Conservation (phyloP, 23 tunicate species). For the Botrylloides violaceus region DNA sequence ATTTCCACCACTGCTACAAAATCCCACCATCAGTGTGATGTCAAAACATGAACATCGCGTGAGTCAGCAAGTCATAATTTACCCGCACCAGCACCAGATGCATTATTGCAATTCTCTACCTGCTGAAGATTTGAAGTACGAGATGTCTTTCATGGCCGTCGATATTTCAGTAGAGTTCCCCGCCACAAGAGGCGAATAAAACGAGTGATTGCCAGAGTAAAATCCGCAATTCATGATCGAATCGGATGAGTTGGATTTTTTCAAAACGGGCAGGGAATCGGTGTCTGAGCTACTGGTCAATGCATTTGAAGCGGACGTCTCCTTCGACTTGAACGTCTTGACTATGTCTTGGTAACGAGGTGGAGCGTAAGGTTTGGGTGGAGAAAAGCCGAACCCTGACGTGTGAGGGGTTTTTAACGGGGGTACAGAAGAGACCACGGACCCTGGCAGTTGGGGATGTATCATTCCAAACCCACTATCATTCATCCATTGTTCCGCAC, state of each 20-base stretch:
- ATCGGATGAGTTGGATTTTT: slow-evolving; percentile 64
- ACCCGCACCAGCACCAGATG: not conserved
- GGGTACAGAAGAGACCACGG: too few species aligned
- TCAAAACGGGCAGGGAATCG: slow-evolving; percentile 1
- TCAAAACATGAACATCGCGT: too few species aligned
- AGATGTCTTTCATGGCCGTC: not conserved
- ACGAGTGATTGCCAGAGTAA: not conserved
- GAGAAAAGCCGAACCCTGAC: not conserved
- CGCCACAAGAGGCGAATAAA: not conserved
- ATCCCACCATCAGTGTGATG: too few species aligned
- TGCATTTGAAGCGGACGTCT: not conserved
- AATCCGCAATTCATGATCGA: slow-evolving; percentile 33
- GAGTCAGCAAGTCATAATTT: too few species aligned
- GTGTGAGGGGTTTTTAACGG: too few species aligned
- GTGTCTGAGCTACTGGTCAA: not conserved
- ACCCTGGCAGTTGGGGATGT: too few species aligned
- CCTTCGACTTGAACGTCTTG: not conserved
- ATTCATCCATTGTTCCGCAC: not conserved
- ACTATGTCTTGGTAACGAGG: not conserved
- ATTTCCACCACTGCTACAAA: too few species aligned
- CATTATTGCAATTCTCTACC: not conserved
- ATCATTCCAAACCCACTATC: not conserved
- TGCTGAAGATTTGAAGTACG: not conserved
- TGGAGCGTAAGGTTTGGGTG: not conserved
- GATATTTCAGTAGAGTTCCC: not conserved